Conservation (phyloP, 2,797 vertebrate species). For the Poecilia picta region DNA sequence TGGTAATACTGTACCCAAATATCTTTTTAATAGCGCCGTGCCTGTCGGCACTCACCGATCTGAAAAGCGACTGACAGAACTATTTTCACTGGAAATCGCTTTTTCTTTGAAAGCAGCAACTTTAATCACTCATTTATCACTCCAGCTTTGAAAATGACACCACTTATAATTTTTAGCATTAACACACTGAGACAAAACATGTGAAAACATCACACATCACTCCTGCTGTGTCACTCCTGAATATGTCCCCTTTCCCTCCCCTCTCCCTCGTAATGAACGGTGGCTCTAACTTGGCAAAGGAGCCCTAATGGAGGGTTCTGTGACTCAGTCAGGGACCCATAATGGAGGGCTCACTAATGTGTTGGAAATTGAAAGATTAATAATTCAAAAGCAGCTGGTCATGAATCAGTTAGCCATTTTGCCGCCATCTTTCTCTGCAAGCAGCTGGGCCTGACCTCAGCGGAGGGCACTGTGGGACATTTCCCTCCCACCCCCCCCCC, state of each 20-base stretch:
- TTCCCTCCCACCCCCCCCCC: not conserved
- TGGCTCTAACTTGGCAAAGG: constrained; percentile 71
- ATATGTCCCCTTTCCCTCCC: constrained; percentile 12
- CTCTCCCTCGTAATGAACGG: constrained; percentile 65
- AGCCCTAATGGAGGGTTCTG: constrained; percentile 72
- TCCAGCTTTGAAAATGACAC: constrained; percentile 48
- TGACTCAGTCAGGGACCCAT: constrained; percentile 74
- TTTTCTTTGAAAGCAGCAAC: constrained; percentile 37
- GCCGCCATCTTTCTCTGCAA: constrained; percentile 51
- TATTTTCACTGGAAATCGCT: constrained; percentile 21
- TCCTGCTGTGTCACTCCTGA: constrained; percentile 71
- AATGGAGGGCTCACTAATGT: constrained; percentile 86
- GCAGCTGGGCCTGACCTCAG: constrained; percentile 63
- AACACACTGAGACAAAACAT: constrained; percentile 54
- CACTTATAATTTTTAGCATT: constrained; percentile 61
- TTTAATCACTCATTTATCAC: constrained; percentile 55
- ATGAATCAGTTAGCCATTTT: constrained; percentile 87
- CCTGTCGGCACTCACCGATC: constrained; percentile 3
- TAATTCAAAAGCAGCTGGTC: constrained; percentile 91
- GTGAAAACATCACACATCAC: constrained; percentile 65
- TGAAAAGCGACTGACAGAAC: constrained; percentile 28
- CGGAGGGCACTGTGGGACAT: constrained; percentile 49
- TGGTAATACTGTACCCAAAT: constrained; percentile 23
- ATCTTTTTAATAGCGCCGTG: not conserved
- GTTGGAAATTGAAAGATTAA: constrained; percentile 93